Base-by-base conservation (phyloP, 1,140 invertebrate species). In the Leptonema lineaticorne region DNA sequence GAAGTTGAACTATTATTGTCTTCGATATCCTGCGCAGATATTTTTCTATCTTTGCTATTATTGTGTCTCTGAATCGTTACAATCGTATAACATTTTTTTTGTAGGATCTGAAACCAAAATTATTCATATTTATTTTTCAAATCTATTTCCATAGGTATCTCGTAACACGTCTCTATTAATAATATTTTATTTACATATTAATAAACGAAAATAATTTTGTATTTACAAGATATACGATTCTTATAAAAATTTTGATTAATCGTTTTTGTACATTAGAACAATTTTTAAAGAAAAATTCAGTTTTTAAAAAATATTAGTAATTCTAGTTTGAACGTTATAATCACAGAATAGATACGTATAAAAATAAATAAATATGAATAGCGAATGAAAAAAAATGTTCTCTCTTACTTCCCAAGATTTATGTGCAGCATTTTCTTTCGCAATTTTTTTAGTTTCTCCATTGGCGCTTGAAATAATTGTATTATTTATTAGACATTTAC, bases 41-140 rank as follows among this genome's bases (percentile, higher is more conserved):
- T 77, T 7, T 70, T 73, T 2, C 67, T 37, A 45, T 76, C 76
- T 0, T 75, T 75, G 27, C 78, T 75, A 0, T 76, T 75, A 63
- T 76, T 74, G 57, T 74, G 78, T 33, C 76, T 75, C 18, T 80
- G 77, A 29, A 79, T 79, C n/a, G 79, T 73, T 5, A 81, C 6
- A 0, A 82, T 28, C 11, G 69, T 76, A 14, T 79, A 63, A 5
- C 73, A 68, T 11, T 75, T 57, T 24, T 75, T 64, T 1, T 64
- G 62, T 58, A 81, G 64, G 24, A 65, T 76, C 78, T 81, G 72
- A 27, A 75, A 75, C n/a, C n/a, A 62, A 46, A 24, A 46, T 63
- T 27, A 26, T 46, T 27, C 7, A 37, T 11, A 37, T 60, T 33
- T 37, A 22, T 20, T 20, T 16, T 16, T 56, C 16, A 26, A 56